A percentile compares a stretch with the other conserved stretches of the same genome.
These are phyloP conservation scores for Pachycephus smyrnensis DNA, from an alignment of 2,888 invertebrate genomes.

Conservation along the genomic window DNA sequence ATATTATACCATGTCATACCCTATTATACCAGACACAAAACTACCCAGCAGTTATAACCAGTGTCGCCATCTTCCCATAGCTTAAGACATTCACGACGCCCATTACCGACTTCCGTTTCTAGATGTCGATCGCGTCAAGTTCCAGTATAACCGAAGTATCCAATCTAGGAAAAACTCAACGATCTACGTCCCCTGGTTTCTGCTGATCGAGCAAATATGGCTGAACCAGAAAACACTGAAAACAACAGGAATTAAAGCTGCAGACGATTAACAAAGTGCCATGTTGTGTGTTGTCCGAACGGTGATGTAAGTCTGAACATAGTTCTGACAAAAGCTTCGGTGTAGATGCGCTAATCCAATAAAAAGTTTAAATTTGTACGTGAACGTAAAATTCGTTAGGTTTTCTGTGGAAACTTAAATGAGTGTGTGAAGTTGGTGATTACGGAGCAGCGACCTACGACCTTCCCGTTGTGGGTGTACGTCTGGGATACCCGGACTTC, in stretches of 20 bases:
- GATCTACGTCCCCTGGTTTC: conserved; percentile 3
- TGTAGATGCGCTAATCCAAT: conserved; percentile 5
- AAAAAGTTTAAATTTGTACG: background rate
- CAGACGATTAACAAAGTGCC: conserved; percentile 12
- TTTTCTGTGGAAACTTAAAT: conserved; percentile 20
- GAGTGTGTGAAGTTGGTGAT: conserved; percentile 29
- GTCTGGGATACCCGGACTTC: conserved; percentile 6
- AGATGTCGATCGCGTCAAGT: background rate
- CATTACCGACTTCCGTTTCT: background rate
- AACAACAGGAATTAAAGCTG: conserved; percentile 37
- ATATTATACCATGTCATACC: too few relatives aligned
- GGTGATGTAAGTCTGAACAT: conserved; percentile 6
- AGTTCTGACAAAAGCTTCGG: conserved; percentile 12
- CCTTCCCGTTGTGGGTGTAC: conserved; percentile 23
- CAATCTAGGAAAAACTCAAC: background rate
- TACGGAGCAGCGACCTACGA: conserved; percentile 28
- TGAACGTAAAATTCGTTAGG: background rate
- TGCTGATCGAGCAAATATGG: conserved; percentile 31
- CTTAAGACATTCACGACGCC: background rate
- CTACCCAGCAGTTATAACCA: background rate
- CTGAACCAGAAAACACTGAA: conserved; percentile 44
- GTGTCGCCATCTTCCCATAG: background rate
- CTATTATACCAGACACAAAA: background rate
- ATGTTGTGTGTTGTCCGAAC: conserved; percentile 26
- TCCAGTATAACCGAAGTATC: background rate